These are phyloP conservation scores for Harpegnathos saltator DNA, from an alignment of 1,140 invertebrate genomes.

Conservation along the genomic window DNA sequence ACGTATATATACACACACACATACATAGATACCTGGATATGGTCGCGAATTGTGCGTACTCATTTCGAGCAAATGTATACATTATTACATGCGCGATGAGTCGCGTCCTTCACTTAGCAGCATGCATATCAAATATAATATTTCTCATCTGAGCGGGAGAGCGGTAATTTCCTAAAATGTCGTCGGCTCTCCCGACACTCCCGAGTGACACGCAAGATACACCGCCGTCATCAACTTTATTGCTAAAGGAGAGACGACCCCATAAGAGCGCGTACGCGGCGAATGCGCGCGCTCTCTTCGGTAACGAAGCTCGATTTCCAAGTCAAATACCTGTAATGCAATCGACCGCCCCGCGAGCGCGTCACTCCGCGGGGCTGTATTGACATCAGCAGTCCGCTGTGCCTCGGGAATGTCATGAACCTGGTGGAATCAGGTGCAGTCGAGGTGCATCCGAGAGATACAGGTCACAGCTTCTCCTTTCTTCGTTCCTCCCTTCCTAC, in stretches of 20 bases:
- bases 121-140: neutral
- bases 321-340: slow-evolving; percentile 59
- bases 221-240: slow-evolving; percentile 36
- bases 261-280: neutral
- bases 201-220: slow-evolving; percentile 10
- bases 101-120: neutral
- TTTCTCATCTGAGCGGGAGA: neutral
- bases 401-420: slow-evolving; percentile 21
- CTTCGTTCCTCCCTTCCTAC: neutral
- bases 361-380: slow-evolving; percentile 51
- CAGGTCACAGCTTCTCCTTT: neutral
- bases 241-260: slow-evolving; percentile 7
- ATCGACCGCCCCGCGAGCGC: slow-evolving; percentile 41
- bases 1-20: too few species aligned
- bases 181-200: neutral
- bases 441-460: neutral
- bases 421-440: slow-evolving; percentile 8
- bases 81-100: too few species aligned
- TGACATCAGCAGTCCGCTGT: slow-evolving; percentile 24
- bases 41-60: neutral
- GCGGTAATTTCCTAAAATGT: slow-evolving; percentile 13
- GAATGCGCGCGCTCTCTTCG: slow-evolving; percentile 10
- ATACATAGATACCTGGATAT: neutral
- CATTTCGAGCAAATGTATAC: neutral
- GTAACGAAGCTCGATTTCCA: slow-evolving; percentile 57